These are phyloP conservation scores for Hipparchia sbordonii DNA, from an alignment of 2,888 invertebrate genomes.

Conservation along the genomic window DNA sequence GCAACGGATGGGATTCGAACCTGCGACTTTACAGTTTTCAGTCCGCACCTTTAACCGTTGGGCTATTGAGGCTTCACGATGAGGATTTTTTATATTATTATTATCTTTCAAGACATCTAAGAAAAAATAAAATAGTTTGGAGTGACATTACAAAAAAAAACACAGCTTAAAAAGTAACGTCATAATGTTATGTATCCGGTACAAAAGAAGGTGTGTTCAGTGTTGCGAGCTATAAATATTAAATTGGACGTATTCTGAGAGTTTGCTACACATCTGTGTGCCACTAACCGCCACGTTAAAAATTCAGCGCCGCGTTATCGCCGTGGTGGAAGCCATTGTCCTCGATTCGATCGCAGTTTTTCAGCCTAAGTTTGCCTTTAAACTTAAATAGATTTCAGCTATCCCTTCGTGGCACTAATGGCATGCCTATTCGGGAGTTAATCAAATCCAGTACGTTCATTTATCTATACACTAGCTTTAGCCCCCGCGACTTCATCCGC, in stretches of 20 bases:
- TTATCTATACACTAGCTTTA: no score
- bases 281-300: slow-evolving; percentile 74
- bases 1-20: no score
- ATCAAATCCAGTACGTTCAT: no score
- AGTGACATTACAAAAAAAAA: no score
- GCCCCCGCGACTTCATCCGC: no score
- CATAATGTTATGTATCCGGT: slow-evolving; percentile 39
- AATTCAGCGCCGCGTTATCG: slow-evolving; percentile 70
- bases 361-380: slow-evolving; percentile 23
- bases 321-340: slow-evolving; percentile 59
- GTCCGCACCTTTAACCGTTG: no score
- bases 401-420: background rate
- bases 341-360: slow-evolving; percentile 44
- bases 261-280: slow-evolving; percentile 70
- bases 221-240: slow-evolving; percentile 75
- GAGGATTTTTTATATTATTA: no score
- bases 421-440: no score
- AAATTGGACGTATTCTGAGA: slow-evolving; percentile 72
- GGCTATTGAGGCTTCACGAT: no score
- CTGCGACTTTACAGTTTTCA: no score
- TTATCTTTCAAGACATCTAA: no score
- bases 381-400: slow-evolving; percentile 17
- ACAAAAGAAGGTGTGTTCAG: slow-evolving; percentile 54
- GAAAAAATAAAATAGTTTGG: no score
- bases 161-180: slow-evolving; percentile 47